Evolutionary conservation across 2,797 vertebrate genomes (phyloP).

Genomic region (Florisuga fusca): DNA sequence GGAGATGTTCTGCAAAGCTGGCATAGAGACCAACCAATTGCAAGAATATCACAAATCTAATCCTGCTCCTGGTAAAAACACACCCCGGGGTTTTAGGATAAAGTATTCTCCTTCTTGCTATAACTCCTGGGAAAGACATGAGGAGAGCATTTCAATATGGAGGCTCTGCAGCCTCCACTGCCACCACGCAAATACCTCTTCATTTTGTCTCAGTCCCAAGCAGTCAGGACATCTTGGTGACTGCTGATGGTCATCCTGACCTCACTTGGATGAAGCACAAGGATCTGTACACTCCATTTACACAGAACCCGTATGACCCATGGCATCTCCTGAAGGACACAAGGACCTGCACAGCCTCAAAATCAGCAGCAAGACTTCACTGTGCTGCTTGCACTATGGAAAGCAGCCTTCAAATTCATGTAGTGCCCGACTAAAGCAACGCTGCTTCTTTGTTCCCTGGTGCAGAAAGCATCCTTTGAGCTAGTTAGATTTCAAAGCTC

Average conservation of each 20-base stretch:
- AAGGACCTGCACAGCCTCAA: not conserved
- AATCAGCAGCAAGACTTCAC: not conserved
- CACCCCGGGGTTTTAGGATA: not conserved
- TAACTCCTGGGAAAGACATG: not conserved
- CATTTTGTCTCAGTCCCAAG: not conserved
- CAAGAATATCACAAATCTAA: not conserved
- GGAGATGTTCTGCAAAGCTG: not conserved
- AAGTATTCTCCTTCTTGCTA: not conserved
- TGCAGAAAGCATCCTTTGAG: constrained; percentile 38
- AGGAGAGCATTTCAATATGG: rapidly evolving
- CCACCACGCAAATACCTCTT: not conserved
- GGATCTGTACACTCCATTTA: not conserved
- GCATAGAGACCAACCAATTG: not conserved
- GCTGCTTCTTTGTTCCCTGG: not conserved
- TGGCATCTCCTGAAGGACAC: rapidly evolving
- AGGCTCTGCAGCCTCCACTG: not conserved
- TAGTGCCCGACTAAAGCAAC: not conserved
- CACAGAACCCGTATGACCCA: not conserved
- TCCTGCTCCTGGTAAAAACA: not conserved
- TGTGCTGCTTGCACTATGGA: not conserved
- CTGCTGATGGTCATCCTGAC: not conserved
- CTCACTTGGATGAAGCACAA: not conserved
- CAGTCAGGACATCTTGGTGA: not conserved
- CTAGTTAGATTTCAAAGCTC: constrained; percentile 54
- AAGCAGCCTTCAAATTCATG: not conserved